A percentile compares a stretch with the other conserved stretches of the same genome.
phyloP scores from a whole-genome alignment of 2,797 vertebrate genomes.

The Eidolon dupreanum region DNA sequence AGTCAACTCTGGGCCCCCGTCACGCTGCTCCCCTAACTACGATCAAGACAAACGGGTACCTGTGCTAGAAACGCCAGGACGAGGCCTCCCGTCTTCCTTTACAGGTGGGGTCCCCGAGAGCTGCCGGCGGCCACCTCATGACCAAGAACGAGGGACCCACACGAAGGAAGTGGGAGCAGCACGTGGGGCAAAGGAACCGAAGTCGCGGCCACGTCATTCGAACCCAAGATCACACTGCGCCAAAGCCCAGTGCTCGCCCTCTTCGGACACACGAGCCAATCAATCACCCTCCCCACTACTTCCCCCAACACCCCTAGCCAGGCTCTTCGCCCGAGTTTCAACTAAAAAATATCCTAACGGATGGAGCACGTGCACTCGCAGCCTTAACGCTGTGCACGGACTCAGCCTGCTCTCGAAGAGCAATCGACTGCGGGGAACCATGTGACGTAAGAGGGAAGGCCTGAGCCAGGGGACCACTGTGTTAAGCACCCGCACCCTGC shows the following conservation, averaged over 20 bases:
- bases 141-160: not conserved
- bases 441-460: not conserved
- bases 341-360: not conserved
- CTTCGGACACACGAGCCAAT: not conserved
- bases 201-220: not conserved
- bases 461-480: not conserved
- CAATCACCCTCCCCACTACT: not conserved
- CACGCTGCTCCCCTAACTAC: not conserved
- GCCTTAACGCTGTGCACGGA: not conserved
- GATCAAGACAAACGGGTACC: not conserved
- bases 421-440: not conserved
- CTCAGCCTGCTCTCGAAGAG: not conserved
- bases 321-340: not conserved
- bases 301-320: not conserved
- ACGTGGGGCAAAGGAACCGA: fast-evolving
- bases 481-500: not conserved
- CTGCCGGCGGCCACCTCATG: not conserved
- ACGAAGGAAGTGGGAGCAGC: not conserved
- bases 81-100: not conserved
- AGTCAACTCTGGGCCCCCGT: too few species aligned
- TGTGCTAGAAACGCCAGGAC: not conserved
- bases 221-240: not conserved
- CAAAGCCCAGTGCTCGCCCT: not conserved
- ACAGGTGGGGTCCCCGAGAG: not conserved
- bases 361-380: not conserved